phyloP scores from a whole-genome alignment of 2,888 invertebrate genomes.

The Aspidiotus rigidus region DNA sequence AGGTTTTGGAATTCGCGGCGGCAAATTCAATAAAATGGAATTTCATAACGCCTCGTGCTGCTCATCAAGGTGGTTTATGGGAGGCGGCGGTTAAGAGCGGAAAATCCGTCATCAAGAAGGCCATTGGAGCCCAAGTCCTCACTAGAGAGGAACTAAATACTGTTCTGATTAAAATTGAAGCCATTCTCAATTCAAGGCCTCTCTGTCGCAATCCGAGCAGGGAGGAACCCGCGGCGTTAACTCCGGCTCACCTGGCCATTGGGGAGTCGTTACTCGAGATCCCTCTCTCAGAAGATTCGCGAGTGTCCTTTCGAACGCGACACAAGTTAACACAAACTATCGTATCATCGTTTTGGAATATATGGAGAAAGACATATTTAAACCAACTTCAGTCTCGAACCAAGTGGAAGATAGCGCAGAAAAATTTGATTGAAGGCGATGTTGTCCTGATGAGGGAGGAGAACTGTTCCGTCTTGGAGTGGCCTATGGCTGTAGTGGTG shows the following conservation, averaged over 20 bases:
- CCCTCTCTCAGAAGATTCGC: background rate
- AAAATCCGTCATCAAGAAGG: background rate
- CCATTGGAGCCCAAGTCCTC: background rate
- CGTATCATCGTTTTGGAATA: too few relatives aligned
- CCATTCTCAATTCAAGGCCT: constrained; percentile 8
- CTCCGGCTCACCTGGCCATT: constrained; percentile 6
- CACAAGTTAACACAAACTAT: background rate
- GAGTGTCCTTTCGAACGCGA: background rate
- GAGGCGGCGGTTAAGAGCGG: constrained; percentile 3
- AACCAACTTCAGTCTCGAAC: background rate
- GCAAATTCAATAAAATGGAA: background rate
- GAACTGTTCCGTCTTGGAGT: background rate
- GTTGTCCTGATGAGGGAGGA: background rate
- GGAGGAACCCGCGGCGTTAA: background rate
- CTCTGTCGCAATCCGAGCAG: background rate
- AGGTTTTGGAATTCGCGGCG: background rate
- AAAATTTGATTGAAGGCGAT: background rate
- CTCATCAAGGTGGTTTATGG: constrained; percentile 3
- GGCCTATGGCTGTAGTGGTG: background rate
- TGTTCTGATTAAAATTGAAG: constrained; percentile 5
- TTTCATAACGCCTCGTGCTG: background rate
- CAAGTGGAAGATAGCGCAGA: background rate
- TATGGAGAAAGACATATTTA: too few relatives aligned
- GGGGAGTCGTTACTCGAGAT: background rate
- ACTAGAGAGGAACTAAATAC: constrained; percentile 1